Evolutionary conservation across 1,140 invertebrate genomes (phyloP).

Genomic region (Rhynchophorus ferrugineus): DNA sequence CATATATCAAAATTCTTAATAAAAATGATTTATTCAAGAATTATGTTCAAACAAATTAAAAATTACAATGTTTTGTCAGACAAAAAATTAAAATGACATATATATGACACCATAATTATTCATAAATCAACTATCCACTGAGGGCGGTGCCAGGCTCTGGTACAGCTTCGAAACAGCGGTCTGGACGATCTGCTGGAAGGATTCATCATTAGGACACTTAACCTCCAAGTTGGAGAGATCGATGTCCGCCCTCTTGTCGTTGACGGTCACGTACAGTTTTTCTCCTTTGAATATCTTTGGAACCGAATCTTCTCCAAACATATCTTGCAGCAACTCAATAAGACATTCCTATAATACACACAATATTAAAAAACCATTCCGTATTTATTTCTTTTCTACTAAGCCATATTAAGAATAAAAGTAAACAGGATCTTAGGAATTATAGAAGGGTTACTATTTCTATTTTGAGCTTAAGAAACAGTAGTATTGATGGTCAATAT

Average conservation of each 20-base stretch:
- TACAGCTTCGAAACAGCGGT: constrained; percentile 80
- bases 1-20: too few relatives aligned
- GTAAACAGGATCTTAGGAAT: too few relatives aligned
- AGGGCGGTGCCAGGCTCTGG: constrained; percentile 68
- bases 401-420: too few relatives aligned
- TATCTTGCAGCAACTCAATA: constrained; percentile 86
- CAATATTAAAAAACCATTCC: not conserved
- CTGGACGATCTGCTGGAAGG: constrained; percentile 74
- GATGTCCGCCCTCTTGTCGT: constrained; percentile 78
- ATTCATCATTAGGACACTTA: constrained; percentile 69
- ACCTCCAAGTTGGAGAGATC: constrained; percentile 79
- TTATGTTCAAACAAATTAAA: too few relatives aligned
- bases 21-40: too few relatives aligned
- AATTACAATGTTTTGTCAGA: too few relatives aligned
- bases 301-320: constrained; percentile 93
- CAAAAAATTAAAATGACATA: too few relatives aligned
- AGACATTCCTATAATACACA: constrained; percentile 67
- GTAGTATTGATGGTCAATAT: too few relatives aligned
- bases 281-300: constrained; percentile 91
- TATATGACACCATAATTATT: too few relatives aligned
- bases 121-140: constrained; percentile 22
- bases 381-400: too few relatives aligned
- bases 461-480: too few relatives aligned
- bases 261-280: constrained; percentile 76
- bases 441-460: too few relatives aligned